A percentile compares a stretch with the other conserved stretches of the same genome.
Evolutionary conservation across 2,888 invertebrate species (phyloP).

Genomic region (Frankliniella intonsa): DNA sequence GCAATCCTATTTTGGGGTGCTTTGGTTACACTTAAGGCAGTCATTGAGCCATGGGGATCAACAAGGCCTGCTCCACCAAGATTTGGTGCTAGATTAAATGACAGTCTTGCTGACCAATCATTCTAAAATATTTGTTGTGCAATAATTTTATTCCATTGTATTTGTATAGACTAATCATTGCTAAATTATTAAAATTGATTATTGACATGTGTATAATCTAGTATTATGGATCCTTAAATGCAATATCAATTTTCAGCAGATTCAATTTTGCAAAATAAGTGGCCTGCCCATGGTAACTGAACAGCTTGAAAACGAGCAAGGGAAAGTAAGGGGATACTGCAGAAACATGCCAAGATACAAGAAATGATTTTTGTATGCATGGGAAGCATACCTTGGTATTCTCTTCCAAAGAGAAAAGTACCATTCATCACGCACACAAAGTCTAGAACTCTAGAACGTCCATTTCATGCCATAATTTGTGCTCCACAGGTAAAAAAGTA

Average conservation of each 20-base stretch:
- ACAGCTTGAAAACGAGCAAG: too few species aligned
- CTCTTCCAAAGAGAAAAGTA: too few species aligned
- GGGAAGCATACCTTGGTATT: too few species aligned
- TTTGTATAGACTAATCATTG: not conserved
- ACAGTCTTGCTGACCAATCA: slow-evolving; percentile 12
- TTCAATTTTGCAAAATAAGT: not conserved
- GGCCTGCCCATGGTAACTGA: too few species aligned
- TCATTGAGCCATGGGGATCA: not conserved
- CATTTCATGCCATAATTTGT: too few species aligned
- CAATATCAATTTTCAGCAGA: not conserved
- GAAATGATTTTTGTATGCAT: too few species aligned
- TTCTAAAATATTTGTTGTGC: not conserved
- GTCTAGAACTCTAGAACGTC: too few species aligned
- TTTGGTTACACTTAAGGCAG: not conserved
- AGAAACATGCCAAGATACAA: too few species aligned
- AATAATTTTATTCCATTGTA: not conserved
- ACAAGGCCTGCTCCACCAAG: not conserved
- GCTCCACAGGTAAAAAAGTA: too few species aligned
- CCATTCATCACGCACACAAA: too few species aligned
- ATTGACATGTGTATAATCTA: not conserved
- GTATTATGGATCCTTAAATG: not conserved
- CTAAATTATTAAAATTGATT: not conserved
- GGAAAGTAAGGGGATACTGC: too few species aligned
- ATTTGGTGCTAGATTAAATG: not conserved
- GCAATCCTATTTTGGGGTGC: not conserved